Evolutionary conservation across 1,140 invertebrate species (phyloP).

Genomic region (Microplitis mediator): DNA sequence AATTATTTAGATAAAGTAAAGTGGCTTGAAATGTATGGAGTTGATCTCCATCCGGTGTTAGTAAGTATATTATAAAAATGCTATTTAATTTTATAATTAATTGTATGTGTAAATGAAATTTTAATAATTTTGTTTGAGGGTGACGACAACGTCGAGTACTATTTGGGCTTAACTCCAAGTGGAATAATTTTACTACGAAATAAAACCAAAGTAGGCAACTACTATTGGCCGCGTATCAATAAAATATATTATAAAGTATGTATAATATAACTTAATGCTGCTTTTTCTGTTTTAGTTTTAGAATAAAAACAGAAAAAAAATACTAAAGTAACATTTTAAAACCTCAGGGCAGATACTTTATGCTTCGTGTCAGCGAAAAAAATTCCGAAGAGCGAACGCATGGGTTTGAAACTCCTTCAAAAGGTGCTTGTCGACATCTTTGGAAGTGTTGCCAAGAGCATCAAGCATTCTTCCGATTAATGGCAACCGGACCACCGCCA

Average conservation of each 20-base stretch:
- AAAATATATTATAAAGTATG: slow-evolving; percentile 90
- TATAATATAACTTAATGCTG: not conserved
- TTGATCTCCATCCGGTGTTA: slow-evolving; percentile 80
- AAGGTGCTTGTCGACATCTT: slow-evolving; percentile 94
- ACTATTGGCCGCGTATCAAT: slow-evolving; percentile 97
- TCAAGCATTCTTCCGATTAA: slow-evolving; percentile 95
- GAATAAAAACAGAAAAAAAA: not conserved
- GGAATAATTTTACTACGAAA: slow-evolving; percentile 96
- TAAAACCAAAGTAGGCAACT: slow-evolving; percentile 96
- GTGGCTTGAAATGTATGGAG: slow-evolving; percentile 84
- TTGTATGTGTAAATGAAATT: slow-evolving; percentile 37
- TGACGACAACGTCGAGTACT: slow-evolving; percentile 96
- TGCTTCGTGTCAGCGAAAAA: slow-evolving; percentile 93
- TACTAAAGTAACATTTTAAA: not conserved
- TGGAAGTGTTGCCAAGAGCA: slow-evolving; percentile 99
- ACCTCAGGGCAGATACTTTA: slow-evolving; percentile 84
- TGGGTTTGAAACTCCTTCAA: slow-evolving; percentile 93
- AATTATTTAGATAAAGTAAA: slow-evolving; percentile 82
- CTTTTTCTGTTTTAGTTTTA: not conserved
- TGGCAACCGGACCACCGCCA: slow-evolving; percentile 62
- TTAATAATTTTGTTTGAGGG: slow-evolving; percentile 70
- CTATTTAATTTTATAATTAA: slow-evolving; percentile 21
- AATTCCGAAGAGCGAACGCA: slow-evolving; percentile 95
- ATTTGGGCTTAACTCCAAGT: slow-evolving; percentile 94
- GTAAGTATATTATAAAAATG: slow-evolving; percentile 59